phyloP scores from a whole-genome alignment of 2,797 vertebrate species.

The Melanogrammus aeglefinus region DNA sequence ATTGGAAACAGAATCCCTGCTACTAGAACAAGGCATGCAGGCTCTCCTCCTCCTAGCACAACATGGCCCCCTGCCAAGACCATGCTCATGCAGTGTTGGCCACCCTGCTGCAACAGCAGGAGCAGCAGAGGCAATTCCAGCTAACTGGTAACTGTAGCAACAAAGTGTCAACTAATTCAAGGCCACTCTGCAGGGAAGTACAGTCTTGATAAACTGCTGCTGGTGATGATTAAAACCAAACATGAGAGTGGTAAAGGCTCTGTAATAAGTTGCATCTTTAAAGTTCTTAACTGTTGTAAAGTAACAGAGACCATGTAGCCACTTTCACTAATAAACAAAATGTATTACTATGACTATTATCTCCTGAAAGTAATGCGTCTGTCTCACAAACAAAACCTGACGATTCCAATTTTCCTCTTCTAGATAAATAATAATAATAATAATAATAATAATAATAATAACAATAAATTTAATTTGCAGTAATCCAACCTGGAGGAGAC shows the following conservation, averaged over 20 bases:
- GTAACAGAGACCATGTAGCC: too few relatives aligned
- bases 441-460: too few relatives aligned
- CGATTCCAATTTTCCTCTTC: not conserved
- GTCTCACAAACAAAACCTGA: not conserved
- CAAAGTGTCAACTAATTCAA: slow-evolving; percentile 48
- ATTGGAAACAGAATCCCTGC: slow-evolving; percentile 65
- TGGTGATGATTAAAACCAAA: not conserved
- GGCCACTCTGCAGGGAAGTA: slow-evolving; percentile 24
- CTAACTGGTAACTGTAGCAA: slow-evolving; percentile 43
- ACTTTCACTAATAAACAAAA: too few relatives aligned
- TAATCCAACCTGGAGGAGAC: too few relatives aligned
- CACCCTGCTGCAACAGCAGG: slow-evolving; percentile 37
- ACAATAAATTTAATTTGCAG: too few relatives aligned
- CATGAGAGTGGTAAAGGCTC: slow-evolving; percentile 10
- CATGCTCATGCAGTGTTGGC: slow-evolving; percentile 45
- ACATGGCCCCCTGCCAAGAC: slow-evolving; percentile 65
- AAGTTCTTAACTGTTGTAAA: too few relatives aligned
- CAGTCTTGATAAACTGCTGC: slow-evolving; percentile 13
- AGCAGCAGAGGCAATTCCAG: slow-evolving; percentile 36
- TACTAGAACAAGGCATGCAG: slow-evolving; percentile 67
- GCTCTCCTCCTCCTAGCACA: slow-evolving; percentile 62
- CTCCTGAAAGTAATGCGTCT: not conserved
- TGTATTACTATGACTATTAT: too few relatives aligned
- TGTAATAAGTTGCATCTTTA: not conserved
- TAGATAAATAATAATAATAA: too few relatives aligned